Base-by-base conservation (phyloP, 2,113 vertebrate genomes). In the Passerina amoena region DNA sequence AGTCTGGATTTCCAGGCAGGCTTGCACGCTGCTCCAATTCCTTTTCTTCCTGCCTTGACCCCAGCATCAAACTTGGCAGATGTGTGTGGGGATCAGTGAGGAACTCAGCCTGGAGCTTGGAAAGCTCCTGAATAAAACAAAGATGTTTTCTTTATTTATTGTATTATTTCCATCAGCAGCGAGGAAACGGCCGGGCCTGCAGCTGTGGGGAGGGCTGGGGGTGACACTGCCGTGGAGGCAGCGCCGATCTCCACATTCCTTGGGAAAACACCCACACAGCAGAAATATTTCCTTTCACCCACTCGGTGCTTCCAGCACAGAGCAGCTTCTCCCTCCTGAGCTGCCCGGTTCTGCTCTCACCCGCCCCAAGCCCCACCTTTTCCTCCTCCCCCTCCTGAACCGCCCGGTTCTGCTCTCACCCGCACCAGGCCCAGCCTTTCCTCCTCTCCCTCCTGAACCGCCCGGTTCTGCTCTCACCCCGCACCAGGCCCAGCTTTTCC, bases 181-280 rank as follows among this genome's bases (percentile, higher is more conserved):
- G 6, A 42, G 61, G 37, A 35, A 75, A 57, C 4, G 16, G 11
- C 10, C 27, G 22, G 35, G 38, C 15, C 60, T 47, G 61, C 45
- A 6, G 23, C 4, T 60, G 45, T 11, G 14, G 47, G 15, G 42
- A 8, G 37, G 60, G 40, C 56, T 91, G 56, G 61, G 66, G 30
- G 25, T 27, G 13, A 27, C 16, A 1, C 15, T 35, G 12, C 25
- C 8, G 1, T 13, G 37, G 75, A 64, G 38, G 59, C 64, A 69
- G 45, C 11, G 0, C 18, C 0, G 0, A 21, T 45, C 51, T 4
- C 14, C 22, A 4, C 6, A 5, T 63, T 75, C 61, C 66, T 70
- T 8, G 66, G 70, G 68, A 47, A 86, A 80, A 71, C 44, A 37
- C 37, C 60, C 20, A 5, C 8, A 3, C 14, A 40, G 80, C 25